These are phyloP conservation scores for Otocyon megalotis DNA, from an alignment of 2,113 vertebrate species.

Conservation along the genomic window DNA sequence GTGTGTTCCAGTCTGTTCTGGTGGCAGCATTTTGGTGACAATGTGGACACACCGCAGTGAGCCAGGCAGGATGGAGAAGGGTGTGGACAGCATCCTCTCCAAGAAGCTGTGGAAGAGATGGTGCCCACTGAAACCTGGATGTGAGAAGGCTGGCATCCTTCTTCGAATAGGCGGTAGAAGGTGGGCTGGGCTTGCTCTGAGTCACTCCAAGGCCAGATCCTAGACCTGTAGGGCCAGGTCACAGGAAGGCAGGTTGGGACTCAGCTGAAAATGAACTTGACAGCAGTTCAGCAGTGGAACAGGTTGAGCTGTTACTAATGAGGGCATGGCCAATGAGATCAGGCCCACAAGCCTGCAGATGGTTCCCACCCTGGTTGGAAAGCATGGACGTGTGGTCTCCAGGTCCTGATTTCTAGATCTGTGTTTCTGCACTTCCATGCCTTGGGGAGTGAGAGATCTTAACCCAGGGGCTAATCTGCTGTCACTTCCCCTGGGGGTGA, in stretches of 20 bases:
- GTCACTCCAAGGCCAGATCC: background rate
- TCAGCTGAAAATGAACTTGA: background rate
- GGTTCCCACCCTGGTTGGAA: background rate
- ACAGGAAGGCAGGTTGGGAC: background rate
- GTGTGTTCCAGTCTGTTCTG: accelerated
- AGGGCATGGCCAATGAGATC: accelerated
- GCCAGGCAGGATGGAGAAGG: background rate
- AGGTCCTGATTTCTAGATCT: background rate
- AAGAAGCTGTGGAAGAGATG: accelerated
- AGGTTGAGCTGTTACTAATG: background rate
- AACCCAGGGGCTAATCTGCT: background rate
- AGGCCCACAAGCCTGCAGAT: accelerated
- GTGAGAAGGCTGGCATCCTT: background rate
- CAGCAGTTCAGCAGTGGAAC: background rate
- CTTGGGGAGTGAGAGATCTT: background rate
- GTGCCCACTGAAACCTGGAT: background rate
- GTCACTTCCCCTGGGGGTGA: accelerated
- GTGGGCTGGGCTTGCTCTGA: background rate
- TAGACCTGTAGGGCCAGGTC: background rate
- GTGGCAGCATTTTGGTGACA: background rate
- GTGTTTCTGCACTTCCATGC: background rate
- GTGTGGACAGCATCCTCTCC: background rate
- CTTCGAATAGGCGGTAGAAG: background rate
- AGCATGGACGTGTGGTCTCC: background rate
- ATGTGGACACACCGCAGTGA: background rate